Evolutionary conservation across 1,140 invertebrate species (phyloP).

Genomic region (Platorchestia sp.): DNA sequence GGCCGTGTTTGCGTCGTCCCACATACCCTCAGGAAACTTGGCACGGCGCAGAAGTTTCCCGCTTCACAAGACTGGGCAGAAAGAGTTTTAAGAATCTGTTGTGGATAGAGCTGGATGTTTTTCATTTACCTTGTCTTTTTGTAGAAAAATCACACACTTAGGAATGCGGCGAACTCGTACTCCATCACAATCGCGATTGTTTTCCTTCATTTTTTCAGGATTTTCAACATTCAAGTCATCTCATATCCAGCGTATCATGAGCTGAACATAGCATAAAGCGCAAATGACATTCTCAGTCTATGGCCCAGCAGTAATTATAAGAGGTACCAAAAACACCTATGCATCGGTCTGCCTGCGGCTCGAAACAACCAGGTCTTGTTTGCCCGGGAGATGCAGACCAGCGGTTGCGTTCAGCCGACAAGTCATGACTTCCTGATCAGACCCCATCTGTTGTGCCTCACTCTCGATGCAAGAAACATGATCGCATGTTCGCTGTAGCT

Average conservation of each 20-base stretch:
- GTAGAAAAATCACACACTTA: background rate
- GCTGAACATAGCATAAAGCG: too few relatives aligned
- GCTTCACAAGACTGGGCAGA: too few relatives aligned
- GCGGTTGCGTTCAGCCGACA: background rate
- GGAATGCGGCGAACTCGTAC: background rate
- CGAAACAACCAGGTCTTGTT: background rate
- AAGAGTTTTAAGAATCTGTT: too few relatives aligned
- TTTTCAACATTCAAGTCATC: background rate
- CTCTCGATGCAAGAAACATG: constrained; percentile 17
- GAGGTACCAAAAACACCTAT: background rate
- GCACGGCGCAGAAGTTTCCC: too few relatives aligned
- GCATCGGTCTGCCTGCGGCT: background rate
- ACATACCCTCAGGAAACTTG: background rate
- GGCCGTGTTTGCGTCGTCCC: background rate
- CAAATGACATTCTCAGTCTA: background rate
- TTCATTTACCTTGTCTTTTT: background rate
- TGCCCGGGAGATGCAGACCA: background rate
- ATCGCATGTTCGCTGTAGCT: background rate
- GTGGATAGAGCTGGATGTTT: background rate
- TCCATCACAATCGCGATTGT: background rate
- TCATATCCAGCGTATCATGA: too few relatives aligned
- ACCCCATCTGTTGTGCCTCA: constrained; percentile 13
- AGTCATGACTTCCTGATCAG: constrained; percentile 32
- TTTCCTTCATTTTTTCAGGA: background rate
- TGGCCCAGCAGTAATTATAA: background rate